Evolutionary conservation across 2,888 invertebrate genomes (phyloP), one percentile per base, ranked within the genome.

Genomic region (Amblyteles armatorius): DNA sequence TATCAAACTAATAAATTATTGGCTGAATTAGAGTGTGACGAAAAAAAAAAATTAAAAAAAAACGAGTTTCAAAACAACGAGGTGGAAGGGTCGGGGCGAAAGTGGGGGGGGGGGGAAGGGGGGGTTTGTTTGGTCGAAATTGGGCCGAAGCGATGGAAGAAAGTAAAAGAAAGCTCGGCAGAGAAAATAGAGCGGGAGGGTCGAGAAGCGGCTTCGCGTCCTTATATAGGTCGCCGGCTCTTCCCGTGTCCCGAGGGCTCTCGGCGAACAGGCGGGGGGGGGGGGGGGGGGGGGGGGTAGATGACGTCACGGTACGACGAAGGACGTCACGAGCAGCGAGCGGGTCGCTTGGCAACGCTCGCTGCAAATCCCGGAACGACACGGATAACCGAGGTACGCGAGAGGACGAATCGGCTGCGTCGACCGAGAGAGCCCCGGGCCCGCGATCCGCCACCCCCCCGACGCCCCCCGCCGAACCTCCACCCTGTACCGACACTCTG

Each of bases 341-440:
- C 44, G 44, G 44, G 44, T 92, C 72, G 90, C 92, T 87, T 88
- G 87, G 88, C 90, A 91, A 92, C 92, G 88, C 69, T 71, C 79
- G 88, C 87, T 87, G 90, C 91, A 91, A 91, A 91, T 91, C 91
- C 91, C 90, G 86, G 90, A 86, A 89, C 91, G 88, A 88, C 88
- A 88, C 79, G 79, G 83, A 78, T 79, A 82, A 78, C 73, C 78
- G 71, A 71, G 63, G 68, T 50, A 74, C 26, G 26, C 29, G 33
- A 67, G 63, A 60, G 60, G n/a, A 67, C 50, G 67, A 67, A 48
- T 19, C 7, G n/a, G 69, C 50, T 40, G 69, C 29, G 50, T 50
- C 48, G 69, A 22, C 9, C 48, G 69, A 26, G n/a, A 65, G 44
- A 44, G 44, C 44, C 50, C 69, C 69, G 50, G 69, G 69, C 50